A percentile compares a stretch with the other conserved stretches of the same genome.
Evolutionary conservation across 2,888 invertebrate species (phyloP).

Genomic region (Cerceris rybyensis): DNA sequence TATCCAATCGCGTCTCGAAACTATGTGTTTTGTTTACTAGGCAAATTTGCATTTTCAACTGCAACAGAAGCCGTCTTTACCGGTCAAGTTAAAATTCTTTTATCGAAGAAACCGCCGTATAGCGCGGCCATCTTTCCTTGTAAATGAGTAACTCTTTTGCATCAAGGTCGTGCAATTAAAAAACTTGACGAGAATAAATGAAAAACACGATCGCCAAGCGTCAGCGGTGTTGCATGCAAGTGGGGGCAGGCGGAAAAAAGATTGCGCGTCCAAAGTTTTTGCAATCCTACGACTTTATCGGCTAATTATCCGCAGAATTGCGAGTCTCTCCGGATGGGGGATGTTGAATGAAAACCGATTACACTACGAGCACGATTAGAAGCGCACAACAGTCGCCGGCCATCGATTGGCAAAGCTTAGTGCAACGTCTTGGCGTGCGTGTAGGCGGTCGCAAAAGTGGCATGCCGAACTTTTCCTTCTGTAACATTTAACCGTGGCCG

Average conservation of each 20-base stretch:
- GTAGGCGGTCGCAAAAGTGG: constrained; percentile 29
- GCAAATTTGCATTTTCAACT: too few relatives aligned
- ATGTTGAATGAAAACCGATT: constrained; percentile 28
- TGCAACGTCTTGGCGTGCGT: constrained; percentile 19
- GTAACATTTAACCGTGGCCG: background rate
- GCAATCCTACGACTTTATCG: constrained; percentile 42
- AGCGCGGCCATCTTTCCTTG: too few relatives aligned
- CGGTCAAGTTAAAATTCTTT: too few relatives aligned
- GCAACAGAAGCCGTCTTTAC: too few relatives aligned
- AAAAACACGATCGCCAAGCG: background rate
- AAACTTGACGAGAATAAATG: too few relatives aligned
- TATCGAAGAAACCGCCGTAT: too few relatives aligned
- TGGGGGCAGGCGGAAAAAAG: constrained; percentile 15
- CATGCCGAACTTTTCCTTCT: constrained; percentile 16
- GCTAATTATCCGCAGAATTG: constrained; percentile 41
- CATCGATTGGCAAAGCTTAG: constrained; percentile 41
- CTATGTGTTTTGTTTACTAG: too few relatives aligned
- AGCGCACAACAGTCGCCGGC: constrained; percentile 23
- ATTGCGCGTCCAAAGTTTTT: constrained; percentile 37
- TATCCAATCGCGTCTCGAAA: too few relatives aligned
- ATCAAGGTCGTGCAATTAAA: too few relatives aligned
- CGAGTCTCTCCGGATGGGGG: constrained; percentile 25
- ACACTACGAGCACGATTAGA: constrained; percentile 32
- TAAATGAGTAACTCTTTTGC: too few relatives aligned
- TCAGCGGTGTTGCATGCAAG: background rate